Percentiles rank a stretch among this genome's conserved stretches.
phyloP scores from a whole-genome alignment of 2,113 vertebrate genomes.

The Oreochromis tanganicae region DNA sequence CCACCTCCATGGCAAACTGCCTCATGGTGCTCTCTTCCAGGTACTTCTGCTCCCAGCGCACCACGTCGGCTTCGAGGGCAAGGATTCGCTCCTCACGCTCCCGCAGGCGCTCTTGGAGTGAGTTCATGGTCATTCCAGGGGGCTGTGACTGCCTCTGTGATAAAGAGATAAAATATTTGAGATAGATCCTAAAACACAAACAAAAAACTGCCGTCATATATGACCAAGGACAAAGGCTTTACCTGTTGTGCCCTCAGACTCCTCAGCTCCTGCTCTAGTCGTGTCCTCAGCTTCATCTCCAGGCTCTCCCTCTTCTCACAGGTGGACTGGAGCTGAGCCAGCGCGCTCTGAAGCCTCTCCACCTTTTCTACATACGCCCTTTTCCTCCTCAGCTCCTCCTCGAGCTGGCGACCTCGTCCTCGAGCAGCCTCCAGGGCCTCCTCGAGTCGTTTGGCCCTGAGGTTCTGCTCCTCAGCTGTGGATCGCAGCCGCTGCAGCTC shows the following conservation, averaged over 20 bases:
- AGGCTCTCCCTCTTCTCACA: constrained; percentile 94
- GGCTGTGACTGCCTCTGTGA: constrained; percentile 79
- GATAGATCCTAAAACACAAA: neutral
- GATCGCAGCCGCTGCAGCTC: constrained; percentile 80
- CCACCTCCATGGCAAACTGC: constrained; percentile 97
- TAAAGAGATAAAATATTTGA: neutral
- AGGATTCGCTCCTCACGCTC: constrained; percentile 94
- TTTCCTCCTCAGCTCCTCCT: constrained; percentile 90
- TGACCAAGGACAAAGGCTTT: neutral
- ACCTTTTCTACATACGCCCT: constrained; percentile 95
- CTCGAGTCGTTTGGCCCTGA: constrained; percentile 82
- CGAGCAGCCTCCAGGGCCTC: constrained; percentile 86
- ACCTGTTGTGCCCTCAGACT: constrained; percentile 90
- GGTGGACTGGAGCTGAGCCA: constrained; percentile 92
- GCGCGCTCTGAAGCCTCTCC: constrained; percentile 89
- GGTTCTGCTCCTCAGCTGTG: constrained; percentile 84
- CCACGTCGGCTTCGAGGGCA: constrained; percentile 95
- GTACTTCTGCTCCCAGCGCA: constrained; percentile 98
- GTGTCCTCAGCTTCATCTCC: constrained; percentile 87
- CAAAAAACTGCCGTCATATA: neutral
- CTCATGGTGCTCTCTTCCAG: constrained; percentile 97
- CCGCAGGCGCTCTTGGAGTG: constrained; percentile 85
- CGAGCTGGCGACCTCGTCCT: constrained; percentile 79
- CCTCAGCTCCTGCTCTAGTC: constrained; percentile 94
- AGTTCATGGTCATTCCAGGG: constrained; percentile 69